These are phyloP conservation scores for Cephus pulcher DNA, from an alignment of 2,888 invertebrate species.

Conservation along the genomic window DNA sequence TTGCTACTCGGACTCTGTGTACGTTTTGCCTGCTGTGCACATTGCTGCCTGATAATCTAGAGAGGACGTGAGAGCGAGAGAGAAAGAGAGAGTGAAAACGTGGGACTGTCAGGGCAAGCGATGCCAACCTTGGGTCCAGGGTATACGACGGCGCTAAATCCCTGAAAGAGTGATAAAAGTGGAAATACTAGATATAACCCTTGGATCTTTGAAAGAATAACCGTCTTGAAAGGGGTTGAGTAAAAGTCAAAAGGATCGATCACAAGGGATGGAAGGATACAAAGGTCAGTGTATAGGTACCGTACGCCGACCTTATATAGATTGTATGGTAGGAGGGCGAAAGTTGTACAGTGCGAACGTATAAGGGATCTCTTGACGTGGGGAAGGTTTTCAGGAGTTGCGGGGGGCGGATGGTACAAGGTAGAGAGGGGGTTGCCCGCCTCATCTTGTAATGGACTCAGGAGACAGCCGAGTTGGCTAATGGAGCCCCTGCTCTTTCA, in stretches of 20 bases:
- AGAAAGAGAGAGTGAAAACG: not conserved
- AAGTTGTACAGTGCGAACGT: not conserved
- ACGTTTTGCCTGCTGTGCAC: not conserved
- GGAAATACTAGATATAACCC: not conserved
- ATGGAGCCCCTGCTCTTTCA: conserved; percentile 63
- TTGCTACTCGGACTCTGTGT: not conserved
- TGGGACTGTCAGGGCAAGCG: not conserved
- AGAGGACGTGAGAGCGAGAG: not conserved
- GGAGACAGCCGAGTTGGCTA: conserved; percentile 66
- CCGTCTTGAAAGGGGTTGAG: not conserved
- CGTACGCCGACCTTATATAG: not conserved
- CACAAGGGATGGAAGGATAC: not conserved
- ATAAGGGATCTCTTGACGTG: conserved; percentile 41
- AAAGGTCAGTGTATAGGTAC: not conserved
- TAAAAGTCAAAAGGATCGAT: not conserved
- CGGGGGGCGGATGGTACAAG: conserved; percentile 3
- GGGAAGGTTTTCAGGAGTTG: conserved; percentile 18
- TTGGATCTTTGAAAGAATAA: not conserved
- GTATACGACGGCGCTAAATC: not conserved
- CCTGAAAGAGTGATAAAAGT: not conserved
- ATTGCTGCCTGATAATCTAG: not conserved
- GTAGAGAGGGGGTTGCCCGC: conserved; percentile 27
- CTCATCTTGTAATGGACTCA: conserved; percentile 67
- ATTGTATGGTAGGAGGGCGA: not conserved
- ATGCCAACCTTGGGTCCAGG: not conserved